Conservation (phyloP, 1,140 invertebrate species). For the Orchestia grillus region DNA sequence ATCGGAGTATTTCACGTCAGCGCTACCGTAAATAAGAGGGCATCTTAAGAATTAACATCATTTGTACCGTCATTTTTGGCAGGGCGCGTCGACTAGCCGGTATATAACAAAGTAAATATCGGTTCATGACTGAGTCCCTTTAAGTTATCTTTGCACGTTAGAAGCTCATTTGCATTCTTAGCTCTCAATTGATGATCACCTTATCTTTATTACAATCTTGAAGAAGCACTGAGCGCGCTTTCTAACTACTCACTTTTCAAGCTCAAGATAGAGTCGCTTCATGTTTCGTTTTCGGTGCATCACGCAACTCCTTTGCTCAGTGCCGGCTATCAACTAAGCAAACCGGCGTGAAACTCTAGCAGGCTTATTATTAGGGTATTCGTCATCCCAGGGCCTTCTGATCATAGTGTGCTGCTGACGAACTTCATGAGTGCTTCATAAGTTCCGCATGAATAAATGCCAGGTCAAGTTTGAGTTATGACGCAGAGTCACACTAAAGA, state of each 20-base stretch:
- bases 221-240: neutral
- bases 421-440: conserved; percentile 32
- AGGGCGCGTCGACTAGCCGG: too few species aligned
- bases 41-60: too few species aligned
- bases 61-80: too few species aligned
- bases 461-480: conserved; percentile 38
- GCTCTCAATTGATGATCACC: neutral
- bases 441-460: conserved; percentile 14
- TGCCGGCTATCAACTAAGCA: neutral
- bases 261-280: neutral
- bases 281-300: neutral
- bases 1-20: too few species aligned
- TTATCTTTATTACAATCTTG: neutral
- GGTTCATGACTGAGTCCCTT: too few species aligned
- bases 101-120: too few species aligned
- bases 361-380: neutral
- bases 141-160: neutral
- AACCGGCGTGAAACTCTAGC: conserved; percentile 21
- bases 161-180: neutral
- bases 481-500: conserved; percentile 14
- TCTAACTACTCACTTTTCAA: neutral
- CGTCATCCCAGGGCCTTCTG: neutral
- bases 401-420: conserved; percentile 1
- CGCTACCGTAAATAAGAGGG: too few species aligned
- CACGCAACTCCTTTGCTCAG: neutral